These are phyloP conservation scores for Sebastes iracundus DNA, from an alignment of 2,797 vertebrate genomes.

Conservation along the genomic window DNA sequence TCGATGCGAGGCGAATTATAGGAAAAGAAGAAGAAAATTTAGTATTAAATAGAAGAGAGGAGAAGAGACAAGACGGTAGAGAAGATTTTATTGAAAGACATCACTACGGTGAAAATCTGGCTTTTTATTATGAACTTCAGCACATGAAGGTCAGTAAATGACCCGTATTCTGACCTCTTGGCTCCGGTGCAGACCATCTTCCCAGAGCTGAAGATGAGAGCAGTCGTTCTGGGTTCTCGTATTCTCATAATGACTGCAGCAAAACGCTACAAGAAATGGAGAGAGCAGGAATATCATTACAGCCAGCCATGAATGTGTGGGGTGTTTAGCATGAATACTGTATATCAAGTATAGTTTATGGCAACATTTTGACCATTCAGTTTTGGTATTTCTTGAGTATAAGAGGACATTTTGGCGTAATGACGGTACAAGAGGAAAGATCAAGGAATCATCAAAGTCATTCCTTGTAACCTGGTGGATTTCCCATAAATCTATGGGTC, in stretches of 20 bases:
- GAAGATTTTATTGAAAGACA: neutral
- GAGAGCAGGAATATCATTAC: neutral
- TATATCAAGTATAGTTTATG: neutral
- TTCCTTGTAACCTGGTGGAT: neutral
- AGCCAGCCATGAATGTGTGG: neutral
- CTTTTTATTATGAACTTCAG: neutral
- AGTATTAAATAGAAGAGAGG: neutral
- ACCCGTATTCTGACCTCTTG: slow-evolving; percentile 87
- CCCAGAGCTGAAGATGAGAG: slow-evolving; percentile 98
- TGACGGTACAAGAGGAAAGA: neutral
- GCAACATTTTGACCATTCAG: neutral
- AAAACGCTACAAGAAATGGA: slow-evolving; percentile 88
- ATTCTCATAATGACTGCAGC: slow-evolving; percentile 99
- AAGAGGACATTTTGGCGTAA: neutral
- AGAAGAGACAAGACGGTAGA: neutral
- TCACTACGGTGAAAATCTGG: neutral
- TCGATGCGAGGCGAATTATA: neutral
- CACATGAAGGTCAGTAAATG: neutral
- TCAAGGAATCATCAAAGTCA: neutral
- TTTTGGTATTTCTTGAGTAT: neutral
- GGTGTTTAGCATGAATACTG: neutral
- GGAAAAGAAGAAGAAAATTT: neutral
- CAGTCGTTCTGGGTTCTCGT: slow-evolving; percentile 98
- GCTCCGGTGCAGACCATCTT: slow-evolving; percentile 99
- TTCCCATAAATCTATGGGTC: neutral